Base-by-base conservation (phyloP, 2,113 vertebrate species). In the Megaceryle maxima region DNA sequence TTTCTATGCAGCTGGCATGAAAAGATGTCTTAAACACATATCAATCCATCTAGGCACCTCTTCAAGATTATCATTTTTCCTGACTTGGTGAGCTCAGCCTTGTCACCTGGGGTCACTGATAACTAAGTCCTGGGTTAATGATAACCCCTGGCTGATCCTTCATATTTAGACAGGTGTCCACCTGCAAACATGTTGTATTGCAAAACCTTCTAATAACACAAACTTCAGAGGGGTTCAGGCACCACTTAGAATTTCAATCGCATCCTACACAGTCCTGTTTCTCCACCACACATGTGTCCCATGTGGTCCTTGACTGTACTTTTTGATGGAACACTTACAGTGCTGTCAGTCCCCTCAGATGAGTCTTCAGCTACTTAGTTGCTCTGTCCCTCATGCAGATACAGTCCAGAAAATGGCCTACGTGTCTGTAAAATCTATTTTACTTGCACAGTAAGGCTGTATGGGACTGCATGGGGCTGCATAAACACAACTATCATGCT, bases 1-100 rank as follows among this genome's bases (percentile, higher is more conserved):
- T 84, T 82, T 78, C 97, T 92, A 37, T 64, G 79, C 83, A 95
- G 83, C 93, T 82, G 94, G 76, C 15, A 12, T 77, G 73, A 90
- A 94, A 92, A 94, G 88, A 76, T 78, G 92, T 94, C 90, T 90
- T 66, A 55, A 84, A 66, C 44, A 16, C 73, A 76, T 82, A 50
- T 51, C 8, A 9, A 53, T 28, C 72, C 81, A 37, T 62, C 75
- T 68, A 73, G 67, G 39, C 57, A 44, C 24, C 55, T 82, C 74
- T 74, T 86, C 62, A 63, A 85, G 75, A 74, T 74, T 57, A 18
- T 60, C 0, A 21, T 85, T 77, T 37, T 75, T 75, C 51, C 83
- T 73, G 82, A 75, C 37, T 75, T 17, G 11, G 25, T 82, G 83
- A 51, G 37, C 63, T 92, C 83, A 53, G 46, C 59, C 21, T 63